Conservation (phyloP, 2,113 vertebrate genomes). For the Hucho hucho region DNA sequence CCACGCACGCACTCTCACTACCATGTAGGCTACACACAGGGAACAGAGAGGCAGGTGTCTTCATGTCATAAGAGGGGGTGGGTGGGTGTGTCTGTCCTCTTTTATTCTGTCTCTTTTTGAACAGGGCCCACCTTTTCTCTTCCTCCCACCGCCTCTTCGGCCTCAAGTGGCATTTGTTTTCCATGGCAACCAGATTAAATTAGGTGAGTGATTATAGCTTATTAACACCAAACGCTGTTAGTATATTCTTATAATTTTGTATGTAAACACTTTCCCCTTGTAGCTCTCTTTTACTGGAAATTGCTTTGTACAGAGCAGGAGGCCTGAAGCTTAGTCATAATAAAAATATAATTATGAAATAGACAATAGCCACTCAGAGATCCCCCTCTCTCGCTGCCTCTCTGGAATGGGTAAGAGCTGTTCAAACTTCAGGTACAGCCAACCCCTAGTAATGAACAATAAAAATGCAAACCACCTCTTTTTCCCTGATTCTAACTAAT, state of each 20-base stretch:
- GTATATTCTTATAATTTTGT: slow-evolving; percentile 82
- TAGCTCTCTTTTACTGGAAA: slow-evolving; percentile 72
- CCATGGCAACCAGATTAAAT: slow-evolving; percentile 86
- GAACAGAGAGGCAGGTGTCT: slow-evolving; percentile 73
- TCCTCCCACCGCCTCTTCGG: slow-evolving; percentile 77
- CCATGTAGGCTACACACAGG: not conserved
- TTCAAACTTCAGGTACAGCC: slow-evolving; percentile 69
- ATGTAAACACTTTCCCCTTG: slow-evolving; percentile 80
- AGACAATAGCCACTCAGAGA: slow-evolving; percentile 72
- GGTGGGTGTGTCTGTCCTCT: slow-evolving; percentile 57
- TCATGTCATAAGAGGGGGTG: slow-evolving; percentile 77
- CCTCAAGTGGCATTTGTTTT: slow-evolving; percentile 82
- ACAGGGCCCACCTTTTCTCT: slow-evolving; percentile 74
- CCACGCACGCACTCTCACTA: slow-evolving; percentile 1
- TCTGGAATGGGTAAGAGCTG: slow-evolving; percentile 20
- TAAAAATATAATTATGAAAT: slow-evolving; percentile 80
- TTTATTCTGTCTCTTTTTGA: slow-evolving; percentile 48
- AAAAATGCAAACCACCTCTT: slow-evolving; percentile 68
- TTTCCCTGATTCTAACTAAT: slow-evolving; percentile 79
- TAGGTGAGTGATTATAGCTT: slow-evolving; percentile 79
- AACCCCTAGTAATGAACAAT: slow-evolving; percentile 75
- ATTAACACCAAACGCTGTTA: slow-evolving; percentile 80
- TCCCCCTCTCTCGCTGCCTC: slow-evolving; percentile 6
- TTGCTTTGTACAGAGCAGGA: slow-evolving; percentile 68
- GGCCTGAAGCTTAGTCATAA: slow-evolving; percentile 71